Evolutionary conservation across 2,113 vertebrate genomes (phyloP).

Genomic region (Ciconia boyciana): DNA sequence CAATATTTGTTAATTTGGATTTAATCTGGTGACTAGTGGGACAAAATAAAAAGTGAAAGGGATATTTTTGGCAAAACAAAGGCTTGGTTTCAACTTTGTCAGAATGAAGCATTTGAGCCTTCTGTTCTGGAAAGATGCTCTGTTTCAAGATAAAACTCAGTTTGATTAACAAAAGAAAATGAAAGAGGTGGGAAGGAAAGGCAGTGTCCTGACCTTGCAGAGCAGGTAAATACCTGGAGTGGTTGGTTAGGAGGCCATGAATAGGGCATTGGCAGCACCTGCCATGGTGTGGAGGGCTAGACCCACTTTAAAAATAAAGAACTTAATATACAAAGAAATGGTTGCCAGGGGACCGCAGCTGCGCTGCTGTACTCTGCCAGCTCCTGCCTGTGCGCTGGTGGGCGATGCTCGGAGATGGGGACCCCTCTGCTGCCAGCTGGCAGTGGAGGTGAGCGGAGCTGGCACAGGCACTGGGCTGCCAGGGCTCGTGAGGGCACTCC

Average conservation of each 20-base stretch:
- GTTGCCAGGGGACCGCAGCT: background rate
- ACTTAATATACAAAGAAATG: background rate
- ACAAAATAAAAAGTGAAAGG: constrained; percentile 17
- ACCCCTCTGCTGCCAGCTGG: background rate
- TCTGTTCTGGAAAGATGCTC: constrained; percentile 41
- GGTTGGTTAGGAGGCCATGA: background rate
- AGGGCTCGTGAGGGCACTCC: background rate
- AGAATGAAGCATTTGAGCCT: constrained; percentile 22
- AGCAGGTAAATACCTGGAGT: background rate
- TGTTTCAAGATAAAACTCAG: background rate
- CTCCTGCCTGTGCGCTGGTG: fast-evolving
- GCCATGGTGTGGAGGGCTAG: background rate
- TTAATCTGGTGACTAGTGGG: constrained; percentile 12
- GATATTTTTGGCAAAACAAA: constrained; percentile 49
- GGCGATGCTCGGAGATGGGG: background rate
- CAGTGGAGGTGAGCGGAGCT: background rate
- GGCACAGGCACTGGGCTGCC: background rate
- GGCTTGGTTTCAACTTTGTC: constrained; percentile 5
- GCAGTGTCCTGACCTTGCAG: background rate
- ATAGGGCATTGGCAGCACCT: background rate
- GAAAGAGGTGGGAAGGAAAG: background rate
- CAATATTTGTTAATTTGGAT: constrained; percentile 34
- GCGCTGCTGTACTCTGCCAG: background rate
- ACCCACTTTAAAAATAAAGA: background rate
- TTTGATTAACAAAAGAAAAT: background rate